Evolutionary conservation across 2,113 vertebrate genomes (phyloP).

Genomic region (Onychostruthus taczanowskii): DNA sequence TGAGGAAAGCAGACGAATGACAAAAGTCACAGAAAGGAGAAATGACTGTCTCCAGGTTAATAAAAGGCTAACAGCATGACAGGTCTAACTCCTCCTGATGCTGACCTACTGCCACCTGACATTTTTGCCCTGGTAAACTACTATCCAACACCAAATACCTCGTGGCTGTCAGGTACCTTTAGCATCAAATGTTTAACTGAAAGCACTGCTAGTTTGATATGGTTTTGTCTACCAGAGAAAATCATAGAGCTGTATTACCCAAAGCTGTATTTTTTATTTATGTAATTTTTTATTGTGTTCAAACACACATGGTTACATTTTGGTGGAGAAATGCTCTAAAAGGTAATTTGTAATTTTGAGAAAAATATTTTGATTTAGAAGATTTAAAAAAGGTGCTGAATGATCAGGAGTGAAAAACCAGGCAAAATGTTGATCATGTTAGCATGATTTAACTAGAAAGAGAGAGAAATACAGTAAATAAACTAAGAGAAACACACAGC

Average conservation of each 20-base stretch:
- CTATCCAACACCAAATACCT: not conserved
- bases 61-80: not conserved
- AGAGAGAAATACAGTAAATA: not conserved
- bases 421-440: not conserved
- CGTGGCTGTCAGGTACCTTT: accelerated
- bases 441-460: not conserved
- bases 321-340: not conserved
- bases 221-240: not conserved
- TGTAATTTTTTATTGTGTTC: not conserved
- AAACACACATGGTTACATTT: not conserved
- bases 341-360: not conserved
- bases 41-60: not conserved
- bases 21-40: not conserved
- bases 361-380: not conserved
- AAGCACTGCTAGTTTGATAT: not conserved
- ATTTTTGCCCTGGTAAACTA: not conserved
- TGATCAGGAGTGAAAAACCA: not conserved
- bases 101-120: not conserved
- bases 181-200: not conserved
- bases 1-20: not conserved
- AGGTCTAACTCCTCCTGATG: not conserved
- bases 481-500: not conserved
- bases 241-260: not conserved
- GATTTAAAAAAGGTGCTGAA: not conserved
- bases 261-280: not conserved